phyloP scores from a whole-genome alignment of 1,140 invertebrate genomes.

The Lucilia sericata region DNA sequence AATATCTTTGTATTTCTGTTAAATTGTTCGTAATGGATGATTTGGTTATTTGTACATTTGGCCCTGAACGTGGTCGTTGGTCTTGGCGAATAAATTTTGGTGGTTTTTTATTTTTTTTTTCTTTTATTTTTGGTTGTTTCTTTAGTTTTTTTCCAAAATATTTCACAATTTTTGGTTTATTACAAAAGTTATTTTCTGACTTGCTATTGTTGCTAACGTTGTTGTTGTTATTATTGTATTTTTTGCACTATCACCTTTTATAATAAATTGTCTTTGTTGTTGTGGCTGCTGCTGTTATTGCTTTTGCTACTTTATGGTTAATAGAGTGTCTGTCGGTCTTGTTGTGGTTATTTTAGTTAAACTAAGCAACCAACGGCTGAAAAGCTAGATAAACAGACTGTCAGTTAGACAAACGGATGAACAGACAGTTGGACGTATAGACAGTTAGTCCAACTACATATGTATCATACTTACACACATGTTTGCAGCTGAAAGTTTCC shows the following conservation, averaged over 20 bases:
- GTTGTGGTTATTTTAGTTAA: neutral
- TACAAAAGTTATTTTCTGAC: conserved; percentile 45
- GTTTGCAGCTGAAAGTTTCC: conserved; percentile 29
- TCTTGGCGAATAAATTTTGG: conserved; percentile 49
- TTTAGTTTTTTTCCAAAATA: neutral
- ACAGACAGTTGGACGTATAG: neutral
- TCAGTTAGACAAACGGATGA: neutral
- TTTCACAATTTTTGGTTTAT: conserved; percentile 49
- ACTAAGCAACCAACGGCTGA: neutral
- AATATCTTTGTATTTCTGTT: neutral
- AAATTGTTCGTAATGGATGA: neutral
- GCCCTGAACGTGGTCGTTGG: conserved; percentile 66
- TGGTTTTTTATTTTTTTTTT: conserved; percentile 41
- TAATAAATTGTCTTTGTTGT: conserved; percentile 27
- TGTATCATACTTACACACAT: neutral
- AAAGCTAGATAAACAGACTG: neutral
- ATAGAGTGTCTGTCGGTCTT: neutral
- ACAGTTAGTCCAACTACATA: neutral
- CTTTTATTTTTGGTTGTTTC: conserved; percentile 49
- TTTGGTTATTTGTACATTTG: conserved; percentile 44
- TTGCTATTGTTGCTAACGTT: conserved; percentile 47
- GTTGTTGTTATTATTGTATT: conserved; percentile 47
- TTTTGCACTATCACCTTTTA: conserved; percentile 64
- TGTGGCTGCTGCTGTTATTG: neutral
- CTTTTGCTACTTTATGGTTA: neutral